Evolutionary conservation across 2,797 vertebrate genomes (phyloP).

Genomic region (Cuniculus paca): DNA sequence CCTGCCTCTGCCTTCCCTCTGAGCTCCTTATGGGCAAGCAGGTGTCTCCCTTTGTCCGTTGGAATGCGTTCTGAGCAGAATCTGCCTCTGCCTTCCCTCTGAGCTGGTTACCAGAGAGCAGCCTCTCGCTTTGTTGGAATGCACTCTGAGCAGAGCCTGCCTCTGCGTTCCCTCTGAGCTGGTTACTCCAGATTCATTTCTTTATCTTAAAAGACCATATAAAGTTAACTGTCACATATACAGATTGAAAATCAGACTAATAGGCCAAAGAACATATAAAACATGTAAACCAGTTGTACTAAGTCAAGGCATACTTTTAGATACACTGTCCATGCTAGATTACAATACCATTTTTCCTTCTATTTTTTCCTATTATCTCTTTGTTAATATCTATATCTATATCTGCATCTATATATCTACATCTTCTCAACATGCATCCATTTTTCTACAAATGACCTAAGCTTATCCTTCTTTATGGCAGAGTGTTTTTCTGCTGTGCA

Average conservation of each 20-base stretch:
- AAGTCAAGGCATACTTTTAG: background rate
- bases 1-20: too few relatives aligned
- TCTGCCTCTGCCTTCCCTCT: too few relatives aligned
- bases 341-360: background rate
- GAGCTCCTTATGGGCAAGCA: too few relatives aligned
- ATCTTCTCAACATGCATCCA: background rate
- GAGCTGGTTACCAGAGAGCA: too few relatives aligned
- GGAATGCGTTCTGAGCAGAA: too few relatives aligned
- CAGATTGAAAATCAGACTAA: background rate
- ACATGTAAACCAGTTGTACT: background rate
- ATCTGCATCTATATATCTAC: too few relatives aligned
- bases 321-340: background rate
- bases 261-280: background rate
- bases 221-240: background rate
- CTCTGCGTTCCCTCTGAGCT: too few relatives aligned
- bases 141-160: too few relatives aligned
- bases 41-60: too few relatives aligned
- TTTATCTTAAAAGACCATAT: background rate
- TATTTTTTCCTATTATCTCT: background rate
- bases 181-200: background rate
- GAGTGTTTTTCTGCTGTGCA: background rate
- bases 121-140: too few relatives aligned
- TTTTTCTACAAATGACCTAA: background rate
- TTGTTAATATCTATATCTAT: background rate
- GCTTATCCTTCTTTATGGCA: background rate